Conservation (phyloP, 2,797 vertebrate species). For the Eremophila alpestris region DNA sequence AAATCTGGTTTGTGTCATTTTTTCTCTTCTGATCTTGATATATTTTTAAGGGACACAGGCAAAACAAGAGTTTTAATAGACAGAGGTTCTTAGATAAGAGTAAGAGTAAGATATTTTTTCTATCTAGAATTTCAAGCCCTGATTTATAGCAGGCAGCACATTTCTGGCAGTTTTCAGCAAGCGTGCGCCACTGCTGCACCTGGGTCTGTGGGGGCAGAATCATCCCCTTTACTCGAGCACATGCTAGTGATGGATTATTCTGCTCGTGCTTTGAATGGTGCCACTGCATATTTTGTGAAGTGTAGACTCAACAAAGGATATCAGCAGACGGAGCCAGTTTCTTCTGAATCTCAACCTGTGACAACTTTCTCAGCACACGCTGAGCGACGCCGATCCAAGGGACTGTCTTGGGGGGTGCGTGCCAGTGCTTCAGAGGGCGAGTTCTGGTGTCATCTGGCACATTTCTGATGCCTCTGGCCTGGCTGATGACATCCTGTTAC, state of each 20-base stretch:
- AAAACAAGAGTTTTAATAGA: not conserved
- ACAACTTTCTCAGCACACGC: not conserved
- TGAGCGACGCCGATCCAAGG: not conserved
- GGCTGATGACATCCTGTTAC: slow-evolving; percentile 17
- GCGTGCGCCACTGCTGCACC: not conserved
- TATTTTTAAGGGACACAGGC: not conserved
- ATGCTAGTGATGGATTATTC: not conserved
- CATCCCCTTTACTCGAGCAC: not conserved
- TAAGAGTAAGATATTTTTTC: not conserved
- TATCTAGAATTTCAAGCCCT: not conserved
- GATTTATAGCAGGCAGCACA: not conserved
- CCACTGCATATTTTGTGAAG: slow-evolving; percentile 42
- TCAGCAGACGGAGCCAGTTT: not conserved
- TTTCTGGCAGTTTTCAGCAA: not conserved
- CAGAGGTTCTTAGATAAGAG: not conserved
- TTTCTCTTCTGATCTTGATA: not conserved
- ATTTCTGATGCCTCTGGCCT: slow-evolving; percentile 32
- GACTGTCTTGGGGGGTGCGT: not conserved
- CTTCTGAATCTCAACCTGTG: slow-evolving; percentile 45
- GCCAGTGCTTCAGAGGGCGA: slow-evolving; percentile 1
- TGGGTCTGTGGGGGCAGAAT: not conserved
- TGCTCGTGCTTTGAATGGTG: slow-evolving; percentile 15
- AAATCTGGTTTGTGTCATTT: not conserved
- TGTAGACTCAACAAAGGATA: slow-evolving; percentile 55
- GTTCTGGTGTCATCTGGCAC: slow-evolving; percentile 48